These are phyloP conservation scores for Mermis nigrescens DNA, from an alignment of 2,888 invertebrate genomes.

Conservation along the genomic window DNA sequence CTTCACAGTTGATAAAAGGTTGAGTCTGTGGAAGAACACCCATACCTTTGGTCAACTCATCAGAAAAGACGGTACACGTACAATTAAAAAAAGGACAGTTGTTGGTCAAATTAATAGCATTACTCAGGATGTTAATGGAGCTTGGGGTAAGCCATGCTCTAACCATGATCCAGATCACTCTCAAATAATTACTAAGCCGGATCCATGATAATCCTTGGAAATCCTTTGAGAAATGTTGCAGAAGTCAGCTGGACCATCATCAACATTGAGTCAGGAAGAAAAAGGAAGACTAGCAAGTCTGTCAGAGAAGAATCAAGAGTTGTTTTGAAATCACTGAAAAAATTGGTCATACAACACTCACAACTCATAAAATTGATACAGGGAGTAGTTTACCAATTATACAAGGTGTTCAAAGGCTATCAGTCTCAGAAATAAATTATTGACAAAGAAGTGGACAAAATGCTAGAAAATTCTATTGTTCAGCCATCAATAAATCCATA, in stretches of 20 bases:
- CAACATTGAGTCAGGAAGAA: background rate
- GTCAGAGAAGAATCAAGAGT: background rate
- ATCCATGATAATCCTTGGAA: too few relatives aligned
- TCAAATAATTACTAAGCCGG: too few relatives aligned
- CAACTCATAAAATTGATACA: background rate
- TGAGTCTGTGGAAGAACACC: background rate
- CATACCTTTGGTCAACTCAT: background rate
- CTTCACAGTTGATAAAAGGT: background rate
- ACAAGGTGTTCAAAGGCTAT: background rate
- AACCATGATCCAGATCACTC: too few relatives aligned
- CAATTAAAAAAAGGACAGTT: too few relatives aligned
- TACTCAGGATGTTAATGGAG: background rate
- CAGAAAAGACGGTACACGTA: background rate
- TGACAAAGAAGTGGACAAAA: background rate
- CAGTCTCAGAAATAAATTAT: background rate
- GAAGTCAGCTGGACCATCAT: background rate
- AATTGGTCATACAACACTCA: background rate
- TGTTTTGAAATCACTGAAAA: background rate
- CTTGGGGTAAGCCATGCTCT: background rate
- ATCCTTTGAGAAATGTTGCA: background rate
- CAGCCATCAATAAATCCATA: background rate
- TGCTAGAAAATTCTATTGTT: background rate
- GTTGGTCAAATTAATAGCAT: background rate
- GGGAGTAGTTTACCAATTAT: background rate
- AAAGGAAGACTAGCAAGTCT: background rate